Percentiles rank a stretch among this genome's conserved stretches.
These are phyloP conservation scores for Sebastes taczanowskii DNA, from an alignment of 2,797 vertebrate species.

Conservation along the genomic window DNA sequence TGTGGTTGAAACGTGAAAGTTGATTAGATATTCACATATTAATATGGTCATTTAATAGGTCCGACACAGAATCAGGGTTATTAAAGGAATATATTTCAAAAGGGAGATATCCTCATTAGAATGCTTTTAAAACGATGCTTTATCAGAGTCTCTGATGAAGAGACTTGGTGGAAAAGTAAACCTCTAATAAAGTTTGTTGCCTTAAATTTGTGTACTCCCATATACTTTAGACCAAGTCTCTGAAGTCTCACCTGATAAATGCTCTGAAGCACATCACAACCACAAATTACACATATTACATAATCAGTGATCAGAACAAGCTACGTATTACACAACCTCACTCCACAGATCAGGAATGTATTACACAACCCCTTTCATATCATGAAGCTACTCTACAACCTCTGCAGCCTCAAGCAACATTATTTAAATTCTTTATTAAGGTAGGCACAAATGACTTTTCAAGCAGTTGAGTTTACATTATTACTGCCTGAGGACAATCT, in stretches of 20 bases:
- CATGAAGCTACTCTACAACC: background rate
- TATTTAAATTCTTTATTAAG: too few relatives aligned
- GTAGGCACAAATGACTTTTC: too few relatives aligned
- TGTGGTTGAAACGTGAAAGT: background rate
- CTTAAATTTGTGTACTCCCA: too few relatives aligned
- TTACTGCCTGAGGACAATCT: too few relatives aligned
- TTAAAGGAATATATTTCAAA: background rate
- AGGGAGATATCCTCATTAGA: background rate
- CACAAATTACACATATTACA: background rate
- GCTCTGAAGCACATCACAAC: too few relatives aligned
- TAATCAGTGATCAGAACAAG: background rate
- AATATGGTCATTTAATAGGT: background rate
- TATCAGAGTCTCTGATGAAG: too few relatives aligned
- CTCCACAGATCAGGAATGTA: too few relatives aligned
- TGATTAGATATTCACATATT: background rate
- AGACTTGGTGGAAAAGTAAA: too few relatives aligned
- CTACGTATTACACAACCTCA: background rate
- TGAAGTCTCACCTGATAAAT: too few relatives aligned
- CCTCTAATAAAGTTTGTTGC: too few relatives aligned
- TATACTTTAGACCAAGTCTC: too few relatives aligned
- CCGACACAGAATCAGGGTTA: background rate
- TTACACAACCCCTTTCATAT: background rate
- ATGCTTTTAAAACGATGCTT: background rate
- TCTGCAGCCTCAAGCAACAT: background rate
- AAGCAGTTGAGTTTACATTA: too few relatives aligned